Conservation (phyloP, 2,888 invertebrate species). For the Tipula confusa region DNA sequence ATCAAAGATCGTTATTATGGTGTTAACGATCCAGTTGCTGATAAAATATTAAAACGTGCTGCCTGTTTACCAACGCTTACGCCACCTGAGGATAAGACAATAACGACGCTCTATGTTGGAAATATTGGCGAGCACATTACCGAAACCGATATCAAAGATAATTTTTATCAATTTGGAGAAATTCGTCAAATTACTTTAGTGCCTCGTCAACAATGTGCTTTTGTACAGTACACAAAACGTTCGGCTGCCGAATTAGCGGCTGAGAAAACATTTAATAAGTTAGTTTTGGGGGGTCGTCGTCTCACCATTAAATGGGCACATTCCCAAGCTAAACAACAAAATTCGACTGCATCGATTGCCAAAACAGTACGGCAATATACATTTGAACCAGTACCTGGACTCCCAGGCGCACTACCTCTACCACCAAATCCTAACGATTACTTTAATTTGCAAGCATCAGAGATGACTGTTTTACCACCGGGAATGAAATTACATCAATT, state of each 20-base stretch:
- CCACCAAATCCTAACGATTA: slow-evolving; percentile 63
- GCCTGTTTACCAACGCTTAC: slow-evolving; percentile 92
- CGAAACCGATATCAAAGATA: slow-evolving; percentile 88
- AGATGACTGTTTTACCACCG: slow-evolving; percentile 48
- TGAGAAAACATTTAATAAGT: slow-evolving; percentile 91
- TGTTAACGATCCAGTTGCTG: slow-evolving; percentile 88
- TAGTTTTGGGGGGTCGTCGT: slow-evolving; percentile 74
- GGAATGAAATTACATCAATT: slow-evolving; percentile 50
- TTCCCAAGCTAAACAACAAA: slow-evolving; percentile 73
- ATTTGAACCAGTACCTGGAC: slow-evolving; percentile 71
- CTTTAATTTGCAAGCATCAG: slow-evolving; percentile 56
- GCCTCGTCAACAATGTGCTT: slow-evolving; percentile 91
- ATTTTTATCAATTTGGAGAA: slow-evolving; percentile 98
- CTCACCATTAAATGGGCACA: slow-evolving; percentile 99
- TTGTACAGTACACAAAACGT: slow-evolving; percentile 91
- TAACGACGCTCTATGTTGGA: slow-evolving; percentile 97
- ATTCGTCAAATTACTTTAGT: slow-evolving; percentile 91
- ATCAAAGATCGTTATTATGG: slow-evolving; percentile 89
- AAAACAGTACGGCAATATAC: slow-evolving; percentile 53
- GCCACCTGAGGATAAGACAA: slow-evolving; percentile 91
- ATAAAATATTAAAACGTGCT: slow-evolving; percentile 80
- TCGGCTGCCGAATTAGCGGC: slow-evolving; percentile 89
- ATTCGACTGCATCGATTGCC: slow-evolving; percentile 51
- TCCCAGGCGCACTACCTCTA: slow-evolving; percentile 51
- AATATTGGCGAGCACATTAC: slow-evolving; percentile 83